phyloP scores from a whole-genome alignment of 1,140 invertebrate genomes.

The Homarus americanus region DNA sequence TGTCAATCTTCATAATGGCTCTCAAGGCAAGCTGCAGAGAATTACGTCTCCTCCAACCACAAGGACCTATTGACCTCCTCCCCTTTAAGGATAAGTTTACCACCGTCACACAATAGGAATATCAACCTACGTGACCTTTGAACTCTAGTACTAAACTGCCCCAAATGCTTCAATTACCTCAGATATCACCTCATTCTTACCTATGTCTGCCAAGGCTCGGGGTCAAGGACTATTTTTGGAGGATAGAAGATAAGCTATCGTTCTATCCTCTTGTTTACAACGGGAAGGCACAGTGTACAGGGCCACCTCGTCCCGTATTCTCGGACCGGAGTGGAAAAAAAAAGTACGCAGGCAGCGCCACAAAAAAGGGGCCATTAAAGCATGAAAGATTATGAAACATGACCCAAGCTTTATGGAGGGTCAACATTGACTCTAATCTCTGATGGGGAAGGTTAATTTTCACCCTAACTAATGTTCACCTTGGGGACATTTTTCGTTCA shows the following conservation, averaged over 20 bases:
- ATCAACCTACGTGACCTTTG: background rate
- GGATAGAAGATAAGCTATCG: background rate
- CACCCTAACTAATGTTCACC: constrained; percentile 35
- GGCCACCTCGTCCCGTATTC: background rate
- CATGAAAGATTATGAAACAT: constrained; percentile 64
- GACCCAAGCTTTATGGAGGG: constrained; percentile 68
- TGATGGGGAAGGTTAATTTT: constrained; percentile 70
- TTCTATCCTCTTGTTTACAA: background rate
- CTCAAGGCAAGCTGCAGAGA: constrained; percentile 10
- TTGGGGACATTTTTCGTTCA: constrained; percentile 31
- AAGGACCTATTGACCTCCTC: background rate
- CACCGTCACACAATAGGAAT: background rate
- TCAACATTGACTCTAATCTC: constrained; percentile 69
- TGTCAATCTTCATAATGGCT: constrained; percentile 54
- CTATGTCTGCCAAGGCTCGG: background rate
- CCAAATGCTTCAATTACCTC: background rate
- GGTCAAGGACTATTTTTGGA: background rate
- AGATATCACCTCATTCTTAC: background rate
- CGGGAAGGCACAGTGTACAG: background rate
- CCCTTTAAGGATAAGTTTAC: background rate
- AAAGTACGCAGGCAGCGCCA: background rate
- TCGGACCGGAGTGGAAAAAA: background rate
- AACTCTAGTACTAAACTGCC: background rate
- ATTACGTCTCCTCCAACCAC: background rate
- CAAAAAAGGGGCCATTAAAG: constrained; percentile 35